These are phyloP conservation scores for Drosophila ochracea DNA, from an alignment of 2,888 invertebrate genomes.

Conservation along the genomic window DNA sequence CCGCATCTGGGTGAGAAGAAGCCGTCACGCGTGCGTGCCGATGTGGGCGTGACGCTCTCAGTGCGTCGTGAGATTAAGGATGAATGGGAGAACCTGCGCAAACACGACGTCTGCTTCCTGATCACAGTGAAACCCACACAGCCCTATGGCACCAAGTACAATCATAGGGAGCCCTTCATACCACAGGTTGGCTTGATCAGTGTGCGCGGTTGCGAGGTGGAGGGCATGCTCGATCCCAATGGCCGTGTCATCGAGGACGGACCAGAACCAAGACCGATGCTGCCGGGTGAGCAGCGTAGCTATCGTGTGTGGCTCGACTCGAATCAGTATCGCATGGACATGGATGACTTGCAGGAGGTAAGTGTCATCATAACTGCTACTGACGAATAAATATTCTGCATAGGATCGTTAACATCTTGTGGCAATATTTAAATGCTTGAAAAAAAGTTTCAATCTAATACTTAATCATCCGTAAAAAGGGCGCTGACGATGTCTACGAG, in stretches of 20 bases:
- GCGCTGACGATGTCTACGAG: slow-evolving; percentile 91
- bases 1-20: slow-evolving; percentile 97
- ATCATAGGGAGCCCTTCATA: slow-evolving; percentile 93
- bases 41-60: slow-evolving; percentile 96
- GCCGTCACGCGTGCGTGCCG: slow-evolving; percentile 97
- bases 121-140: slow-evolving; percentile 95
- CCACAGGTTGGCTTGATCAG: slow-evolving; percentile 96
- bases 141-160: slow-evolving; percentile 93
- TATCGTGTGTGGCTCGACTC: slow-evolving; percentile 98
- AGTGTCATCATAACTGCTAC: background rate
- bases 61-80: slow-evolving; percentile 95
- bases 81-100: slow-evolving; percentile 98
- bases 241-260: slow-evolving; percentile 99
- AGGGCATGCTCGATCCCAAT: slow-evolving; percentile 98
- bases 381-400: background rate
- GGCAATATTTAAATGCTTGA: background rate
- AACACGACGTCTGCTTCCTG: slow-evolving; percentile 99
- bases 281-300: slow-evolving; percentile 95
- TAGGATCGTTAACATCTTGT: background rate
- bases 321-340: slow-evolving; percentile 97
- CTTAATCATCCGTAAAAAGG: slow-evolving; percentile 79
- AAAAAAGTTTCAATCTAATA: background rate
- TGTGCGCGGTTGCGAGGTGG: slow-evolving; percentile 98
- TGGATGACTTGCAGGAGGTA: slow-evolving; percentile 93
- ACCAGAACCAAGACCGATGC: slow-evolving; percentile 93